phyloP scores from a whole-genome alignment of 2,113 vertebrate genomes.

The Pelusios castaneus region DNA sequence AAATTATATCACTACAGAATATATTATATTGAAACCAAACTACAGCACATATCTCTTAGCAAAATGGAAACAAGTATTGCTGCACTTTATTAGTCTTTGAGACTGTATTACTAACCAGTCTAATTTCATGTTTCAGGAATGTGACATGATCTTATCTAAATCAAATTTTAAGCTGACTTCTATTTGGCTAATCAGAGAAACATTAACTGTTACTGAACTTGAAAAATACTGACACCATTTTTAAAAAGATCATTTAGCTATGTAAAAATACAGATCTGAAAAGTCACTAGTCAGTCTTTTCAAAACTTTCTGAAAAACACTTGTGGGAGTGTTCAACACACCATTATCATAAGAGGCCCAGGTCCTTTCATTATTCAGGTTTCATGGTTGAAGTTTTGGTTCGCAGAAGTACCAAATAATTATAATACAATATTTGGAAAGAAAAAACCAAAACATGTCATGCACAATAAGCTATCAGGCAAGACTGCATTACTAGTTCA shows the following conservation, averaged over 20 bases:
- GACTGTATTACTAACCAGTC: too few species aligned
- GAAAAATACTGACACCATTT: background rate
- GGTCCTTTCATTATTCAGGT: accelerated
- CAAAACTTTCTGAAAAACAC: background rate
- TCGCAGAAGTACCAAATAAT: background rate
- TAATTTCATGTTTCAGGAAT: too few species aligned
- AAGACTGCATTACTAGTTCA: background rate
- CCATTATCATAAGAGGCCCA: background rate
- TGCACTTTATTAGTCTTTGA: accelerated
- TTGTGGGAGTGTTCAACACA: background rate
- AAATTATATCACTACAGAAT: accelerated
- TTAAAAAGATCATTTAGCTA: background rate
- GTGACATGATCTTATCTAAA: too few species aligned
- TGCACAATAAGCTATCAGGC: background rate
- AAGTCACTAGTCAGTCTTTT: accelerated
- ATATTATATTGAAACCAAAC: background rate
- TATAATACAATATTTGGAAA: accelerated
- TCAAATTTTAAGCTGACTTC: background rate
- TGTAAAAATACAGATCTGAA: accelerated
- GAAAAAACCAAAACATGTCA: background rate
- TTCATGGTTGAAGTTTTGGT: background rate
- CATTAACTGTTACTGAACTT: background rate
- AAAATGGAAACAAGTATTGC: accelerated
- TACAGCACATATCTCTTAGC: accelerated
- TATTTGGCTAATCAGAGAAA: background rate